Evolutionary conservation across 2,888 invertebrate genomes (phyloP).

Genomic region (Leptinotarsa peninsularis): DNA sequence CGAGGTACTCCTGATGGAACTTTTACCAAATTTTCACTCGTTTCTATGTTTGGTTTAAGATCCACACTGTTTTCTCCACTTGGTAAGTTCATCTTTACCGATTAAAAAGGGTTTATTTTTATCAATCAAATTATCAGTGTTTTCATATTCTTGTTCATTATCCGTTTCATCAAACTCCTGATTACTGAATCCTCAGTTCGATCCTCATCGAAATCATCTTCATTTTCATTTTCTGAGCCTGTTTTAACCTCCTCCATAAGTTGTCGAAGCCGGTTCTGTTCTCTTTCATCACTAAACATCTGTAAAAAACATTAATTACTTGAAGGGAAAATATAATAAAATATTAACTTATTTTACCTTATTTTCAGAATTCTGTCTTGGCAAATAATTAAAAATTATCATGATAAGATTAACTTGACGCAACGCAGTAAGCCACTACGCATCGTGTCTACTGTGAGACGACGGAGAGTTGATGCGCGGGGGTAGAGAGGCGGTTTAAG

Average conservation of each 20-base stretch:
- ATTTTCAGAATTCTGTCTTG: constrained; percentile 4
- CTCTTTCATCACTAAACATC: not conserved
- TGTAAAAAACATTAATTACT: constrained; percentile 7
- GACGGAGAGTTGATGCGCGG: no score
- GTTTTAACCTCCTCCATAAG: constrained; percentile 4
- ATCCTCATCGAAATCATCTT: constrained; percentile 22
- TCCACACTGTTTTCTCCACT: constrained; percentile 26
- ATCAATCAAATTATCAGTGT: constrained; percentile 6
- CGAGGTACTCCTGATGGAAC: constrained; percentile 21
- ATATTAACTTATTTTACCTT: not conserved
- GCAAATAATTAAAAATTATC: not conserved
- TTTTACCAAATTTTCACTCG: constrained; percentile 17
- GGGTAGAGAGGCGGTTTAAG: no score
- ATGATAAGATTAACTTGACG: no score
- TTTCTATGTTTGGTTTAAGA: constrained; percentile 14
- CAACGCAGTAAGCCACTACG: no score
- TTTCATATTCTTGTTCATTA: constrained; percentile 12
- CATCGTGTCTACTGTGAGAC: no score
- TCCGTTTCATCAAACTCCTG: constrained; percentile 21
- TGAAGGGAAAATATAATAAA: not conserved
- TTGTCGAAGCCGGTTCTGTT: constrained; percentile 5
- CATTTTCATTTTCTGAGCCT: constrained; percentile 17
- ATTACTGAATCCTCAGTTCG: constrained; percentile 23
- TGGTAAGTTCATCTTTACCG: constrained; percentile 32
- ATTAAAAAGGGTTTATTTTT: constrained; percentile 6